Conservation (phyloP, 2,113 vertebrate genomes). For the Crotalus horridus region DNA sequence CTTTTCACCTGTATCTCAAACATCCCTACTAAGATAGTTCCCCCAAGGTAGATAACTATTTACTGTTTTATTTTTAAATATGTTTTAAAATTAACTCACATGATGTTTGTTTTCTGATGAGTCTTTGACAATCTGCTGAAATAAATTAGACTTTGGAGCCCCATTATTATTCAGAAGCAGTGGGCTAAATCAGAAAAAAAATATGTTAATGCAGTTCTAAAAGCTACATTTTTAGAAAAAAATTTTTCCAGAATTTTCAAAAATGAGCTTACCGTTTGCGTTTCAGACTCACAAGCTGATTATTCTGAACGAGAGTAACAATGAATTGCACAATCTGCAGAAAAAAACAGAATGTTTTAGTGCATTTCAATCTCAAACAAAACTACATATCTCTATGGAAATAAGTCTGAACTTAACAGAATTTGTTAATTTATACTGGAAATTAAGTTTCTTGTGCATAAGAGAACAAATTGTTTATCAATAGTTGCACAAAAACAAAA, state of each 20-base stretch:
- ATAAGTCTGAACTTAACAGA: background rate
- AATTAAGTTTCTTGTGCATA: background rate
- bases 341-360: conserved; percentile 24
- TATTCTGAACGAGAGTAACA: conserved; percentile 92
- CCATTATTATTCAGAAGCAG: conserved; percentile 87
- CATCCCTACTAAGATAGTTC: background rate
- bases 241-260: background rate
- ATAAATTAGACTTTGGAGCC: conserved; percentile 85
- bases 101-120: conserved; percentile 76
- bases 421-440: background rate
- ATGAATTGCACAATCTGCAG: conserved; percentile 94
- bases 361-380: background rate
- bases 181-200: conserved; percentile 71
- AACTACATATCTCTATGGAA: background rate
- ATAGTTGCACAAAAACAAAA: background rate
- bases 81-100: conserved; percentile 54
- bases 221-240: background rate
- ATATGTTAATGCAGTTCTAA: background rate
- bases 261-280: conserved; percentile 83
- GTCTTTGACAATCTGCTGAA: conserved; percentile 89
- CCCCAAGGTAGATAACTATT: background rate
- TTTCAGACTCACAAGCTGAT: conserved; percentile 89
- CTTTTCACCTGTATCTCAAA: background rate
- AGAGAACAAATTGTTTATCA: background rate
- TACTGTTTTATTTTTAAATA: background rate